Conservation (phyloP, 2,113 vertebrate genomes). For the Maccullochella peelii region DNA sequence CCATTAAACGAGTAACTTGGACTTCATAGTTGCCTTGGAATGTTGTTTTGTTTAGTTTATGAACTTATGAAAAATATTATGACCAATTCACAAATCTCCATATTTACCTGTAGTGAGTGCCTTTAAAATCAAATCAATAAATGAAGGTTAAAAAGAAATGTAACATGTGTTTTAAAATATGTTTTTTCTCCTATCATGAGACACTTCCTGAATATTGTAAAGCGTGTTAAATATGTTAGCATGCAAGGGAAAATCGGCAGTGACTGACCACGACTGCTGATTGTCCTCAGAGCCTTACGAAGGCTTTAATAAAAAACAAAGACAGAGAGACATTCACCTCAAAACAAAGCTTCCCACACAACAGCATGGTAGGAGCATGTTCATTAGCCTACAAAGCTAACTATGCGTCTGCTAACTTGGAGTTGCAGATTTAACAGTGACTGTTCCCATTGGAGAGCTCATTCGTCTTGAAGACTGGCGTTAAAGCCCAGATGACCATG, state of each 20-base stretch:
- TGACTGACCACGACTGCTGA: conserved; percentile 94
- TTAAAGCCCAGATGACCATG: background rate
- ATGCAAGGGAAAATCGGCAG: conserved; percentile 85
- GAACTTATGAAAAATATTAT: background rate
- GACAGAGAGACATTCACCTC: conserved; percentile 79
- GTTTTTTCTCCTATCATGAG: background rate
- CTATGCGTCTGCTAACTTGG: background rate
- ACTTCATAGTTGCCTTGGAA: background rate
- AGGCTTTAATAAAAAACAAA: conserved; percentile 88
- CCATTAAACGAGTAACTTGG: background rate
- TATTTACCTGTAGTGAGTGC: conserved; percentile 36
- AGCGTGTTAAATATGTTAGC: conserved; percentile 83
- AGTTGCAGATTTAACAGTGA: background rate
- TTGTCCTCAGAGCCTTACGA: conserved; percentile 92
- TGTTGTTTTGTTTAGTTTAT: background rate
- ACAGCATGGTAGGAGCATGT: conserved; percentile 50
- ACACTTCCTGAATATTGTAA: background rate
- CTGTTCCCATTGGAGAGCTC: background rate
- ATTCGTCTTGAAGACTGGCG: background rate
- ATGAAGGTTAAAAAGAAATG: too few species aligned
- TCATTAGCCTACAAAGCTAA: conserved; percentile 35
- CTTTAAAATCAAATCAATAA: conserved; percentile 19
- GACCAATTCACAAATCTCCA: background rate
- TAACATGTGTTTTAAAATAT: too few species aligned
- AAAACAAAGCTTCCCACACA: conserved; percentile 52